Conservation (phyloP, 2,797 vertebrate species). For the Ispidina picta region DNA sequence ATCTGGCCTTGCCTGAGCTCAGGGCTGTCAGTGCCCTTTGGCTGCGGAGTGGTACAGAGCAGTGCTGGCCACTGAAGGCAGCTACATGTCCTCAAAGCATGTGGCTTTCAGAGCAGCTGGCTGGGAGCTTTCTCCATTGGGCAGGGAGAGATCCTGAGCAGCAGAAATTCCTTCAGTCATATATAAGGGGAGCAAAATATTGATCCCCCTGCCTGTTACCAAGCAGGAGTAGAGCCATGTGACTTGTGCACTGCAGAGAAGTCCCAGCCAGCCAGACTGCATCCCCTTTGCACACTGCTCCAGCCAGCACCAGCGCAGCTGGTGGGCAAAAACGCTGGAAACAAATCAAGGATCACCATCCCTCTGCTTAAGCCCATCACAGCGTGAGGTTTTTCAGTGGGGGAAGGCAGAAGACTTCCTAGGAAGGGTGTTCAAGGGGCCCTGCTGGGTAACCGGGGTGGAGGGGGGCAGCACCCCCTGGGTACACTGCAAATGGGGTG, state of each 20-base stretch:
- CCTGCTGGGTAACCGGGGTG: rapidly evolving
- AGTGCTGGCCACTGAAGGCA: neutral
- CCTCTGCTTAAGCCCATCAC: neutral
- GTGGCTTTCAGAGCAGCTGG: rapidly evolving
- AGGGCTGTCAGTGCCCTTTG: rapidly evolving
- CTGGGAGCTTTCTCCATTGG: rapidly evolving
- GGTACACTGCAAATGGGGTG: neutral
- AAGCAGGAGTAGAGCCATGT: neutral
- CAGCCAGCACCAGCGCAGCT: neutral
- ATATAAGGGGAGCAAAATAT: neutral
- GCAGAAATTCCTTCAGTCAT: neutral
- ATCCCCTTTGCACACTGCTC: neutral
- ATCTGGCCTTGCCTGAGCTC: neutral
- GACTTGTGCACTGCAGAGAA: rapidly evolving
- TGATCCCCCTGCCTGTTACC: neutral
- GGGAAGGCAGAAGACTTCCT: neutral
- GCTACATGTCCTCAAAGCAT: rapidly evolving
- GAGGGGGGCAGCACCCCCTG: neutral
- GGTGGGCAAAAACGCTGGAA: neutral
- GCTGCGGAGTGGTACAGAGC: rapidly evolving
- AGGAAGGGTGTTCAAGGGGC: neutral
- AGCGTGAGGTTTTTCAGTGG: rapidly evolving
- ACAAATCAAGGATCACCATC: neutral
- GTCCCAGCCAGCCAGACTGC: neutral
- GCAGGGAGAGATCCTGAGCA: neutral